Percentiles rank a stretch among this genome's conserved stretches.
phyloP scores from a whole-genome alignment of 2,888 invertebrate species.

The Melipona beecheii region DNA sequence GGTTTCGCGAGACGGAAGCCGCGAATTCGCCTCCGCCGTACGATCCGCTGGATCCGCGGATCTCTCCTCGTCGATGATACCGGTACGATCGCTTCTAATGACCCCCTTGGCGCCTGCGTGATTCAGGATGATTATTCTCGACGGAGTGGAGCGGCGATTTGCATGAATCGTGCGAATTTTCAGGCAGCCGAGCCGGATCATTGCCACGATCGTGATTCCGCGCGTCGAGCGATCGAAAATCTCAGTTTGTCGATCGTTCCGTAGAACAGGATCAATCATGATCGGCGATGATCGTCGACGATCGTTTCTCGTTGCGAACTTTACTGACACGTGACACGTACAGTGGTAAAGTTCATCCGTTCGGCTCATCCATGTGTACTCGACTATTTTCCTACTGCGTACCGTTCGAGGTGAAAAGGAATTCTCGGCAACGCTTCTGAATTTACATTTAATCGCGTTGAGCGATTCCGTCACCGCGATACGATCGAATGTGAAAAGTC shows the following conservation, averaged over 20 bases:
- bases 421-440: not conserved
- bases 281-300: too few species aligned
- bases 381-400: too few species aligned
- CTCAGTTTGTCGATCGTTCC: not conserved
- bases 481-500: not conserved
- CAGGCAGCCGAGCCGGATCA: not conserved
- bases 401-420: too few species aligned
- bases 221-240: not conserved
- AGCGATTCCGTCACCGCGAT: not conserved
- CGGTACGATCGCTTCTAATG: constrained; percentile 17
- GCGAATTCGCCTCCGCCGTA: not conserved
- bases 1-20: not conserved
- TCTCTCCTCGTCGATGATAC: not conserved
- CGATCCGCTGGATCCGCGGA: not conserved
- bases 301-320: not conserved
- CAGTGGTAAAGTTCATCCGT: too few species aligned
- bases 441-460: not conserved
- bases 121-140: constrained; percentile 19
- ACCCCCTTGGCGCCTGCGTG: constrained; percentile 13
- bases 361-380: too few species aligned
- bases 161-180: constrained; percentile 19
- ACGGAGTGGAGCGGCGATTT: not conserved
- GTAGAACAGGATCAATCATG: too few species aligned
- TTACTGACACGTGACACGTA: not conserved
- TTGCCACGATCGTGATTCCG: not conserved